phyloP scores from a whole-genome alignment of 1,140 invertebrate species.

The Drosophila nikananu region DNA sequence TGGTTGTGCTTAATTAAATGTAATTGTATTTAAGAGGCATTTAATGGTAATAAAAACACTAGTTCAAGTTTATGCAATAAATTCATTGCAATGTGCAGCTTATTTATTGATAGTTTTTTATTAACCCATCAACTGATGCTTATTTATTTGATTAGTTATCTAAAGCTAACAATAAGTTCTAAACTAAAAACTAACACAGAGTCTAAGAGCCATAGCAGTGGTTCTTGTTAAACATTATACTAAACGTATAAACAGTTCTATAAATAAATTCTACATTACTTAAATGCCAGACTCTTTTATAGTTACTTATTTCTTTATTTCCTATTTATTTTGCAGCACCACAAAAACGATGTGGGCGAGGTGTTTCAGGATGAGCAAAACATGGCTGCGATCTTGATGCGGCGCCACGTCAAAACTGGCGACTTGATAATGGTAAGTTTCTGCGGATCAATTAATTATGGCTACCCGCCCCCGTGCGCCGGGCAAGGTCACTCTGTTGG shows the following conservation, averaged over 20 bases:
- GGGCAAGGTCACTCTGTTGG: slow-evolving; percentile 52
- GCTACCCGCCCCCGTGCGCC: slow-evolving; percentile 3
- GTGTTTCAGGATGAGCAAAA: slow-evolving; percentile 94
- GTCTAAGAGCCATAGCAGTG: too few species aligned
- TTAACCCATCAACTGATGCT: too few species aligned
- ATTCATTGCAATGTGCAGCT: not conserved
- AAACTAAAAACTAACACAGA: too few species aligned
- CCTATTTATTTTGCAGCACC: slow-evolving; percentile 86
- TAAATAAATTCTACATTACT: not conserved
- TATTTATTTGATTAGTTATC: too few species aligned
- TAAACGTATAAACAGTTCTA: not conserved
- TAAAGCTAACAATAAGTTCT: too few species aligned
- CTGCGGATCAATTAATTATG: not conserved
- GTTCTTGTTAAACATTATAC: too few species aligned
- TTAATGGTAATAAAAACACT: not conserved
- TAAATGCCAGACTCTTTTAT: not conserved
- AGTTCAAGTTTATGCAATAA: not conserved
- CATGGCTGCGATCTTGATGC: slow-evolving; percentile 93
- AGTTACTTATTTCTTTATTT: not conserved
- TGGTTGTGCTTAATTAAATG: not conserved
- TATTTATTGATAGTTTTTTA: not conserved
- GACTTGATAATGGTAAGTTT: slow-evolving; percentile 92
- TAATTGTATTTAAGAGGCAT: not conserved
- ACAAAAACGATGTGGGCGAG: slow-evolving; percentile 90
- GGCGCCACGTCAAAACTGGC: slow-evolving; percentile 91